Percentiles rank a stretch among this genome's conserved stretches.
Conservation (phyloP, 2,113 vertebrate genomes). For the Panthera leo region DNA sequence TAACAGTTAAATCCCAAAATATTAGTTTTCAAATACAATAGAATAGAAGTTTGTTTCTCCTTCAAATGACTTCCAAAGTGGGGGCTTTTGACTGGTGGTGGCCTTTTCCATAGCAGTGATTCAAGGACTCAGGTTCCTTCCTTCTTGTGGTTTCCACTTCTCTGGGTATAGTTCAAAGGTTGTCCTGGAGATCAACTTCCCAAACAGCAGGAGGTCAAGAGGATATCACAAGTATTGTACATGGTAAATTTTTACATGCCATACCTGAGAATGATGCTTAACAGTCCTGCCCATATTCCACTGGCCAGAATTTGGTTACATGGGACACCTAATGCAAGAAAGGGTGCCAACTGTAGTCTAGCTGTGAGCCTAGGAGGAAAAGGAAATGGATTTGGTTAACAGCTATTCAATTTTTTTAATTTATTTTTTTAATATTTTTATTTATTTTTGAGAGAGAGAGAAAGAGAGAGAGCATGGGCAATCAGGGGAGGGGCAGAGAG, state of each 20-base stretch:
- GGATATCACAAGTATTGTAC: neutral
- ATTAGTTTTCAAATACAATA: neutral
- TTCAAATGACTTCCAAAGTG: neutral
- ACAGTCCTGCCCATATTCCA: neutral
- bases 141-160: neutral
- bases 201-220: neutral
- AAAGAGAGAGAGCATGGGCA: too few species aligned
- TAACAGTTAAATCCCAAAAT: neutral
- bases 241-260: neutral
- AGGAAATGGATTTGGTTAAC: neutral
- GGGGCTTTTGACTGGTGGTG: neutral
- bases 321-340: neutral
- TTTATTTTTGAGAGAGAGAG: too few species aligned
- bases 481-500: too few species aligned
- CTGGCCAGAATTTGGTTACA: neutral
- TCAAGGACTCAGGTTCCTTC: neutral
- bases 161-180: neutral
- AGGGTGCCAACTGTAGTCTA: accelerated
- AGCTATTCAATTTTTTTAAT: neutral
- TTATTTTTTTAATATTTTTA: too few species aligned
- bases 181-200: neutral
- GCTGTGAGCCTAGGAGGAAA: neutral
- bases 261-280: neutral
- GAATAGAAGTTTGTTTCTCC: neutral
- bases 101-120: neutral